phyloP scores from a whole-genome alignment of 2,113 vertebrate genomes.

The Bujurquina vittata region DNA sequence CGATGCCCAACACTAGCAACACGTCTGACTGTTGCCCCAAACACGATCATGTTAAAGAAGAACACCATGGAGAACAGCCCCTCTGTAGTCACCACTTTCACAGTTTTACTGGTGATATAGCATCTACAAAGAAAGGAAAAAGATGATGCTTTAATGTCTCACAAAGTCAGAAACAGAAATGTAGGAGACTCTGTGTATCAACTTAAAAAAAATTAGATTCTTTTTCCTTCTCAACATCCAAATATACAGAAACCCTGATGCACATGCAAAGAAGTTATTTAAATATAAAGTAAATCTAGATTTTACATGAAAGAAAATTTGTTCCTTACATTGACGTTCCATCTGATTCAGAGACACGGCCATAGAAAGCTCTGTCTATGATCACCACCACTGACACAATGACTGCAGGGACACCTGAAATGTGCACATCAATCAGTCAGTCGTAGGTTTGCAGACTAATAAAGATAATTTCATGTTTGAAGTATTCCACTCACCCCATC shows the following conservation, averaged over 20 bases:
- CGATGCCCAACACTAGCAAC: background rate
- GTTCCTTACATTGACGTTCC: constrained; percentile 33
- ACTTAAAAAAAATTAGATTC: background rate
- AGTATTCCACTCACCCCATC: constrained; percentile 74
- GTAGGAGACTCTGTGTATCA: background rate
- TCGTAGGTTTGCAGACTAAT: fast-evolving
- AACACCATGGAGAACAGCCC: constrained; percentile 54
- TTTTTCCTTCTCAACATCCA: background rate
- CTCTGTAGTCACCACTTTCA: constrained; percentile 48
- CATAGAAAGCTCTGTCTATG: constrained; percentile 25
- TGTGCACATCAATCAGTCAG: background rate
- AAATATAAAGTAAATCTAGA: background rate
- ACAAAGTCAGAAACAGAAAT: background rate
- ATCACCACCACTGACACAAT: constrained; percentile 51
- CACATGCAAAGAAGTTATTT: constrained; percentile 27
- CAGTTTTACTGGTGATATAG: constrained; percentile 13
- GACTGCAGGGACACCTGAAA: constrained; percentile 64
- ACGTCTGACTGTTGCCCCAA: constrained; percentile 17
- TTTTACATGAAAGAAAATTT: background rate
- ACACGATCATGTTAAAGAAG: constrained; percentile 40
- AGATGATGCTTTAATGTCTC: background rate
- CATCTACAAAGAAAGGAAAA: constrained; percentile 41
- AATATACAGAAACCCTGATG: background rate
- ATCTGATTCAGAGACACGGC: background rate
- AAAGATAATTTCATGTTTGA: background rate